phyloP scores from a whole-genome alignment of 2,797 vertebrate species.

The Fundulus diaphanus region DNA sequence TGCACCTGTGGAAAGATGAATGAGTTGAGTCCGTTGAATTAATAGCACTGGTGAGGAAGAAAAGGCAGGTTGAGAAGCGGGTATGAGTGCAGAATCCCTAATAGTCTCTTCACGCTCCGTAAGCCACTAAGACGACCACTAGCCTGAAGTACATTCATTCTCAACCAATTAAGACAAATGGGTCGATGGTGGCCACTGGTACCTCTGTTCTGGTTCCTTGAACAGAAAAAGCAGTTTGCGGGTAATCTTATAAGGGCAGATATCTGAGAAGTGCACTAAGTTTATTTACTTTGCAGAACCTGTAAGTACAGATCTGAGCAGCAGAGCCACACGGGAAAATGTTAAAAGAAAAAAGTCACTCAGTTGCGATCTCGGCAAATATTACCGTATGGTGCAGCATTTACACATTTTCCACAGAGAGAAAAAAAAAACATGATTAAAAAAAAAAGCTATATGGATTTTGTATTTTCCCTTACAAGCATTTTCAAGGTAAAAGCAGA shows the following conservation, averaged over 20 bases:
- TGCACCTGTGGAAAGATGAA: constrained; percentile 44
- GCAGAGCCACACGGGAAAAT: constrained; percentile 9
- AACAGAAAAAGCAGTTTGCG: constrained; percentile 11
- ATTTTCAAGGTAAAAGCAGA: not conserved
- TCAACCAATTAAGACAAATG: constrained; percentile 47
- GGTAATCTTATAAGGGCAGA: constrained; percentile 16
- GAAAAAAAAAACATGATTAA: too few species aligned
- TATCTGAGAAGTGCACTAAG: constrained; percentile 1
- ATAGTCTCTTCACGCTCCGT: constrained; percentile 45
- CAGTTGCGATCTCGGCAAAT: not conserved
- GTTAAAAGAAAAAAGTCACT: not conserved
- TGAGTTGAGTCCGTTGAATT: constrained; percentile 25
- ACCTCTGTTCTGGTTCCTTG: constrained; percentile 23
- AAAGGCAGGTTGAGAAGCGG: constrained; percentile 14
- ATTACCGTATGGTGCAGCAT: constrained; percentile 12
- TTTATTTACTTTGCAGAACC: constrained; percentile 16
- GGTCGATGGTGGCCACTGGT: constrained; percentile 21
- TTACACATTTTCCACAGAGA: constrained; percentile 1
- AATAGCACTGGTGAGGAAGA: constrained; percentile 34
- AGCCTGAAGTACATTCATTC: constrained; percentile 42
- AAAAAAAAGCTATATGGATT: not conserved
- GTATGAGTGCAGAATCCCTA: constrained; percentile 43
- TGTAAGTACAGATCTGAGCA: not conserved
- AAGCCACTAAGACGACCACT: constrained; percentile 44
- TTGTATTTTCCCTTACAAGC: not conserved